Base-by-base conservation (phyloP, 2,113 vertebrate species). In the Gymnorhina tibicen region DNA sequence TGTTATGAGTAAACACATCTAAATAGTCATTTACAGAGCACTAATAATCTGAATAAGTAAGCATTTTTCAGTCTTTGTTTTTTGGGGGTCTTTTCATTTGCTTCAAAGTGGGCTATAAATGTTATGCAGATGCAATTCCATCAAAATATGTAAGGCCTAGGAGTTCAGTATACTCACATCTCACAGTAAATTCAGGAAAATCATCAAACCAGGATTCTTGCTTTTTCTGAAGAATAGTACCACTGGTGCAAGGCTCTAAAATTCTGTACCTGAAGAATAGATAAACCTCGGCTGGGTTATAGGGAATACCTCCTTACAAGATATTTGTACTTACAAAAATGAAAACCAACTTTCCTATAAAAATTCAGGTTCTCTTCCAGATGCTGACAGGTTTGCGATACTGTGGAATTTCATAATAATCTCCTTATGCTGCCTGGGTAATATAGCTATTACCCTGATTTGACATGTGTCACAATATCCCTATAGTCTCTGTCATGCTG, bases 401-500 rank as follows among this genome's bases (percentile, higher is more conserved):
- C 27, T 2, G 1, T 58, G 32, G 74, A 93, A 95, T 93, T 86
- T 93, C 47, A 49, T 85, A 80, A 97, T 92, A 77, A 85, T 91
- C 60, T 89, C 28, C 84, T 94, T 87, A 47, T 89, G 56, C 66
- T 87, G 52, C 63, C 68, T 88, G 82, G 60, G 44, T 97, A 96
- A 95, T 92, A 83, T 39, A 94, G 79, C 53, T 94, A 66, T 97
- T 94, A 93, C 82, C 56, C 82, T 86, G 66, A 95, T 92, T 87
- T 76, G 94, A 95, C 90, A 80, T 44, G 42, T 97, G 95, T 91
- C 97, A 97, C 95, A 96, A 95, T 96, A 94, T 88, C 93, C 69
- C 76, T 88, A 42, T 88, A 96, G 59, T 96, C 85, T 84, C 91
- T 88, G 92, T 96, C 94, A 87, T 59, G 49, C 21, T 73, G 70